Conservation (phyloP, 1,140 invertebrate genomes). For the Euwallacea similis region DNA sequence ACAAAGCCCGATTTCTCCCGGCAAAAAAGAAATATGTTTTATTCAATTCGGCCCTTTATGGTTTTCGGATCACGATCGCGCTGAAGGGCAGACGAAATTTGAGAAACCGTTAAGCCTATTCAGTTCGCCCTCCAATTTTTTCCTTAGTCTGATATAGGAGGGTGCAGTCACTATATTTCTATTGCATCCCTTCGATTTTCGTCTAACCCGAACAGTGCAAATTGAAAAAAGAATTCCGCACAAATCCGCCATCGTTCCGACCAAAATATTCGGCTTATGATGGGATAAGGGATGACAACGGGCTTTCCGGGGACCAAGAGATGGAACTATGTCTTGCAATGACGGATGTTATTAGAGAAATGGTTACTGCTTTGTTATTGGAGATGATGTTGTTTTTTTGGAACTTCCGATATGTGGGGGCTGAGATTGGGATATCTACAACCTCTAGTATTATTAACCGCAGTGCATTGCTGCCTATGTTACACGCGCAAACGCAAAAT, state of each 20-base stretch:
- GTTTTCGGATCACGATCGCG: slow-evolving; percentile 11
- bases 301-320: not conserved
- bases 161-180: slow-evolving; percentile 27
- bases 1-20: not conserved
- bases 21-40: slow-evolving; percentile 19
- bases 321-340: too few species aligned
- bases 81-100: slow-evolving; percentile 11
- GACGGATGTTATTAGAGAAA: too few species aligned
- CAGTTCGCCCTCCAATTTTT: slow-evolving; percentile 13
- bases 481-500: too few species aligned
- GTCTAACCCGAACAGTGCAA: slow-evolving; percentile 14
- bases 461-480: too few species aligned
- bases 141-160: slow-evolving; percentile 17
- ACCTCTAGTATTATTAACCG: too few species aligned
- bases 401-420: too few species aligned
- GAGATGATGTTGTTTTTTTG: too few species aligned
- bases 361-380: too few species aligned
- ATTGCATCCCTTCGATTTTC: slow-evolving; percentile 21
- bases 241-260: slow-evolving; percentile 21
- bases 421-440: too few species aligned
- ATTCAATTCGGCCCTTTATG: slow-evolving; percentile 17
- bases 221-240: slow-evolving; percentile 26
- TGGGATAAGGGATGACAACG: slow-evolving; percentile 13
- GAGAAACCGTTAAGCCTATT: slow-evolving; percentile 23
- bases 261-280: slow-evolving; percentile 24